Base-by-base conservation (phyloP, 37 sponge, comb jelly and placozoan genomes). In the Cladorhizidae sp. region DNA sequence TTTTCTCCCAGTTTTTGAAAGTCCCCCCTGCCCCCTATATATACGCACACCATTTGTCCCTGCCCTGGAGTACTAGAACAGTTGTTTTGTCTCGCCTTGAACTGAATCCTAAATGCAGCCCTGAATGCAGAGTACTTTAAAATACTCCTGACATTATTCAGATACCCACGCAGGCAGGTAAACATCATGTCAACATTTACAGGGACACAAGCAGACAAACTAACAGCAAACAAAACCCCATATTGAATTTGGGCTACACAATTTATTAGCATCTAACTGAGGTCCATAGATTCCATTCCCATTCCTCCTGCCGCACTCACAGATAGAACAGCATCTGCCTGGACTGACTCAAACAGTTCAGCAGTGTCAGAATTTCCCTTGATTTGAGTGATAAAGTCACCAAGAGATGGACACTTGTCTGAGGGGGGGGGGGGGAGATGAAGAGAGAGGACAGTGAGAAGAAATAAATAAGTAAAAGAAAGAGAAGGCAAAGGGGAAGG, bases 321-420 rank as follows among this genome's bases (percentile, higher is more conserved):
- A 57, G 70, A 54, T 71, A 58, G 25, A 0, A 40, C 23, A 42
- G 84, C 76, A 68, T 84, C 84, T 15, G 76, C 77, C 43, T 90
- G 94, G 22, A 95, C 80, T 29, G 92, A 87, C 43, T 90, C 89
- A 74, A 93, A 90, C 20, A 96, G 83, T 36, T 79, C 80, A 22
- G 91, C 90, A 29, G 87, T 88, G 33, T 96, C 97, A 23, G 80
- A 50, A 78, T 80, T 86, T 18, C 81, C 51, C 54, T 95, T 92
- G 69, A 97, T 85, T 42, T 90, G 93, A 22, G 76, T 36, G 39
- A 97, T 74, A 72, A 97, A 97, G 50, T 97, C 98, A 55, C 59
- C 87, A 49, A 97, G 74, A 36, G 77, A 71, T 18, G 90, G 91
- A 54, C 89, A 88, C 64, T 94, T 97, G 28, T 96, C 97, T 95